These are phyloP conservation scores for Lithophane socia DNA, from an alignment of 2,888 invertebrate species.

Conservation along the genomic window DNA sequence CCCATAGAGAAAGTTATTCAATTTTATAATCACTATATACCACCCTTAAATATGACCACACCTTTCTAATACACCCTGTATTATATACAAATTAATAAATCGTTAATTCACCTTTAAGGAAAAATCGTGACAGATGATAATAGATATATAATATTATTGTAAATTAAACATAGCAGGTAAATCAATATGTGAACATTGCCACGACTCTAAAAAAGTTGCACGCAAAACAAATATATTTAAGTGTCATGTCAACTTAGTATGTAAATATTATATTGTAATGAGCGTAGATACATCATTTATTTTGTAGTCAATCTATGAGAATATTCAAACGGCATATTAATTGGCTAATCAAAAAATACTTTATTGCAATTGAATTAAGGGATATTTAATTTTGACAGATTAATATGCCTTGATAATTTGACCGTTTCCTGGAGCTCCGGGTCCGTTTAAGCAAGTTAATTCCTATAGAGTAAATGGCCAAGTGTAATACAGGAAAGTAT, in stretches of 20 bases:
- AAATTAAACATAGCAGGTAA: constrained; percentile 22
- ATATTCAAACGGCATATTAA: neutral
- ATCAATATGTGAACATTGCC: constrained; percentile 16
- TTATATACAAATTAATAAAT: neutral
- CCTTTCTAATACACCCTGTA: too few species aligned
- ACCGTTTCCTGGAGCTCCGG: neutral
- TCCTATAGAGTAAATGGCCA: too few species aligned
- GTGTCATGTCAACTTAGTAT: constrained; percentile 18
- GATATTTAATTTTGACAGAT: neutral
- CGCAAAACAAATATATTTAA: constrained; percentile 19
- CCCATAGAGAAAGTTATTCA: too few species aligned
- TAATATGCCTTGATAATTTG: neutral
- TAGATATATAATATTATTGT: constrained; percentile 4
- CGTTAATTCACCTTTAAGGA: constrained; percentile 1
- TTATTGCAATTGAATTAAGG: neutral
- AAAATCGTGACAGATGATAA: constrained; percentile 14
- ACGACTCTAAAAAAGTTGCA: constrained; percentile 23
- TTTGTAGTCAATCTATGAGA: neutral
- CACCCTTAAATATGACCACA: too few species aligned
- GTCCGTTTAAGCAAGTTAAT: too few species aligned
- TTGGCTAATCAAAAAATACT: neutral
- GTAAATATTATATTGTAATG: neutral
- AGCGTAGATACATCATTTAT: neutral
- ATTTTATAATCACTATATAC: too few species aligned
- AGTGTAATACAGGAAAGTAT: too few species aligned